Conservation (phyloP, 2,888 invertebrate genomes). For the Ligdia adustata region DNA sequence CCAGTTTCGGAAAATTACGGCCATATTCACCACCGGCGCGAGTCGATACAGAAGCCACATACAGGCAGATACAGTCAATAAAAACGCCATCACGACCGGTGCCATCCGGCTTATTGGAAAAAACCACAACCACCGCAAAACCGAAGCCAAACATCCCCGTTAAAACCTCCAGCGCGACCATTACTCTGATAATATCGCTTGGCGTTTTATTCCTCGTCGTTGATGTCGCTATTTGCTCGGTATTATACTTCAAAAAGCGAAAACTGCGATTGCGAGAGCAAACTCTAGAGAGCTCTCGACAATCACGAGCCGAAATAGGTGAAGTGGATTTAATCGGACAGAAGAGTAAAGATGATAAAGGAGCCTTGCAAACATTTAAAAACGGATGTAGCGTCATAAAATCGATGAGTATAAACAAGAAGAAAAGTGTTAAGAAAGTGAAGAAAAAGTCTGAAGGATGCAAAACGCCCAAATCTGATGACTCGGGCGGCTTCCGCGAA, state of each 20-base stretch:
- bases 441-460: slow-evolving; percentile 81
- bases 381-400: slow-evolving; percentile 85
- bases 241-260: slow-evolving; percentile 87
- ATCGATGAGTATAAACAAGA: slow-evolving; percentile 80
- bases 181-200: slow-evolving; percentile 85
- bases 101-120: slow-evolving; percentile 63
- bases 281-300: slow-evolving; percentile 68
- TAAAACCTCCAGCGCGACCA: slow-evolving; percentile 84
- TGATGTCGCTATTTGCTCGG: slow-evolving; percentile 88
- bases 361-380: slow-evolving; percentile 71
- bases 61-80: slow-evolving; percentile 70
- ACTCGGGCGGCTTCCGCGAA: slow-evolving; percentile 83
- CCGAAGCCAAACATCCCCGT: slow-evolving; percentile 60
- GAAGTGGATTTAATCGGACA: slow-evolving; percentile 78
- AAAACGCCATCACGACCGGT: slow-evolving; percentile 63
- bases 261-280: slow-evolving; percentile 80
- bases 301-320: slow-evolving; percentile 78
- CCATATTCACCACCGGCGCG: slow-evolving; percentile 54
- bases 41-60: slow-evolving; percentile 60
- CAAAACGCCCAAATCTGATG: slow-evolving; percentile 83
- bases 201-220: slow-evolving; percentile 89
- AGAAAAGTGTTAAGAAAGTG: slow-evolving; percentile 74
- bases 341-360: slow-evolving; percentile 75
- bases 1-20: slow-evolving; percentile 61
- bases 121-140: slow-evolving; percentile 55